Evolutionary conservation across 2,113 vertebrate genomes (phyloP).

Genomic region (Pteronura brasiliensis): DNA sequence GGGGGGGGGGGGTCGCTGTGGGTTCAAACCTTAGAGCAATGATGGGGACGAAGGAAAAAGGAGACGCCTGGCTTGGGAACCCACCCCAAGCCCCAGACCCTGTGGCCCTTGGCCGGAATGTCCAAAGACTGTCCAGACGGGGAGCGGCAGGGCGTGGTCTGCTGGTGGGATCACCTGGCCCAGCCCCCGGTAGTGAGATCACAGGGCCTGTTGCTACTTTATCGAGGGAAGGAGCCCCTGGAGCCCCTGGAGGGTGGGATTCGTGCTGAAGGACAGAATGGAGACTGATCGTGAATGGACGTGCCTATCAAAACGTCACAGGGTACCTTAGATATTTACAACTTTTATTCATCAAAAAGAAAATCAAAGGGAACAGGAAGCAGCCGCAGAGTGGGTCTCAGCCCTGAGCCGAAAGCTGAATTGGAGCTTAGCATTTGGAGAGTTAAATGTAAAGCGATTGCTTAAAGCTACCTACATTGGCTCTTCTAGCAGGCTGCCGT

Average conservation of each 20-base stretch:
- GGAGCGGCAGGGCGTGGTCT: too few species aligned
- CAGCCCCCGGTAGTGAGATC: not conserved
- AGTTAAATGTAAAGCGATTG: not conserved
- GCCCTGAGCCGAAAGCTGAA: not conserved
- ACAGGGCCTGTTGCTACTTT: not conserved
- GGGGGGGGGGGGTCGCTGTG: too few species aligned
- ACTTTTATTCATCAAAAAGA: not conserved
- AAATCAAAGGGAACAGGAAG: not conserved
- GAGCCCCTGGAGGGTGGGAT: not conserved
- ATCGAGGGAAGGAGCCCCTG: not conserved
- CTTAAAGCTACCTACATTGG: not conserved
- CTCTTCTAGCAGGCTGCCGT: not conserved
- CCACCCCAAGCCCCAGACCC: not conserved
- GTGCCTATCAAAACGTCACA: not conserved
- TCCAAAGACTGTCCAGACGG: not conserved
- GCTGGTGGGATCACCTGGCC: not conserved
- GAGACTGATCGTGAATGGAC: not conserved
- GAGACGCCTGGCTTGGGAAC: not conserved
- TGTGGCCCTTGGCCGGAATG: not conserved
- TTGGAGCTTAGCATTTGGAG: not conserved
- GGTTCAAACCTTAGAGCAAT: not conserved
- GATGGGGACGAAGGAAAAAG: not conserved
- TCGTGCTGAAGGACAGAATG: not conserved
- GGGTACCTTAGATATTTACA: not conserved
- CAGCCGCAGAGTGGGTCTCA: not conserved